Base-by-base conservation (phyloP, 2,113 vertebrate genomes). In the Labrus mixtus region DNA sequence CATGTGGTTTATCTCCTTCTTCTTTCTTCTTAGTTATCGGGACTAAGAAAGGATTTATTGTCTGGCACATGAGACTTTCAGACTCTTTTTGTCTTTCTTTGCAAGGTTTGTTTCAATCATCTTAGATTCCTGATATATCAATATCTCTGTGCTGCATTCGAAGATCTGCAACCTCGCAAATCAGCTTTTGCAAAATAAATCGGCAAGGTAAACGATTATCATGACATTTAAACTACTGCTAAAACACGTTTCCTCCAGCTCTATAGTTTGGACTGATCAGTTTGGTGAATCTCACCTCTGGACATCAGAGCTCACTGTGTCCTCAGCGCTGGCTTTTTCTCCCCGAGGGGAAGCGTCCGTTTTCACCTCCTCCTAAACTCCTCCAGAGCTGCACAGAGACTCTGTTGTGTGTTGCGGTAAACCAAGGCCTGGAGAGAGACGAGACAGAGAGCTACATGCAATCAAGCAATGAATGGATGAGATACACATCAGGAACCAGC, bases 381-480 rank as follows among this genome's bases (percentile, higher is more conserved):
- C 51, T 36, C 70, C 58, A 56, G 53, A 57, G 76, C 84, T 82
- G 51, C 79, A 92, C 86, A 93, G 83, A 89, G 84, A 85, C 61
- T 11, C 82, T 80, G 84, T 90, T 92, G 89, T 93, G 70, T 68
- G 29, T 33, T 10, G 37, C 51, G 29, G 56, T 56, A 74, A 76
- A 75, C 65, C 71, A 48, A 66, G 70, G 10, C 37, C 59, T 48
- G 43, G 19, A 72, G 37, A 57, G 36, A 0, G 29, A 46, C 15
- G 45, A 59, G 57, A 48, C 29, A 20, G 29, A 48, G 13, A 15
- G 3, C 4, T 11, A n/a, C n/a, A n/a, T n/a, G n/a, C n/a, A n/a
- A n/a, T n/a, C n/a, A n/a, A n/a, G n/a, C n/a, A n/a, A n/a, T n/a
- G n/a, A n/a, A n/a, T n/a, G n/a, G n/a, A n/a, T n/a, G n/a, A n/a